phyloP scores from a whole-genome alignment of 2,888 invertebrate species.

The Onchidella celtica region DNA sequence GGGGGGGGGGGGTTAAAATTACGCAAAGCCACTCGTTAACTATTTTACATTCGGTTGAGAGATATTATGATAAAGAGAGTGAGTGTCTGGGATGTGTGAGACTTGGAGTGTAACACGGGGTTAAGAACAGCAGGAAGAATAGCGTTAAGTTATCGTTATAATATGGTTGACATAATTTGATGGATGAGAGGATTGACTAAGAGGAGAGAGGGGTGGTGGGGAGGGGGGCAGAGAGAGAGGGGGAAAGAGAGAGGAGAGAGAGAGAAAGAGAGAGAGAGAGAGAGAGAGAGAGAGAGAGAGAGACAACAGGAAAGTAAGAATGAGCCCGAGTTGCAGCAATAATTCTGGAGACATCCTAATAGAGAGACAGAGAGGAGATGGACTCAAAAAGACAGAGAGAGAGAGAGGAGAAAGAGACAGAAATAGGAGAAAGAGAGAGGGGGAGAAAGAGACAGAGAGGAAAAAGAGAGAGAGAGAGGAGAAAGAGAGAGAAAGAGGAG shows the following conservation, averaged over 20 bases:
- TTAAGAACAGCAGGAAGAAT: not conserved
- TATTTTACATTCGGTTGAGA: too few species aligned
- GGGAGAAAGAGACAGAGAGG: not conserved
- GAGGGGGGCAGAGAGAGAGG: not conserved
- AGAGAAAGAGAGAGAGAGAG: not conserved
- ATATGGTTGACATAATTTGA: too few species aligned
- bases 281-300: not conserved
- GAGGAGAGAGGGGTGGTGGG: not conserved
- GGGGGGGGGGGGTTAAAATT: too few species aligned
- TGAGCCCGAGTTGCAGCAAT: not conserved
- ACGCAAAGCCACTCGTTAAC: too few species aligned
- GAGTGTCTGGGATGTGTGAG: too few species aligned
- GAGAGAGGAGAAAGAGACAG: not conserved
- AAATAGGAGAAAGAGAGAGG: not conserved
- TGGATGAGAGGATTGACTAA: not conserved
- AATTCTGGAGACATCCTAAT: too few species aligned
- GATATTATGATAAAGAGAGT: not conserved
- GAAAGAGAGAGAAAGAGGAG: too few species aligned
- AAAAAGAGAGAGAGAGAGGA: too few species aligned
- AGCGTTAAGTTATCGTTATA: too few species aligned
- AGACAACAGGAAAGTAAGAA: not conserved
- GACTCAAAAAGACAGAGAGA: not conserved
- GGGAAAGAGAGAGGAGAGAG: not conserved
- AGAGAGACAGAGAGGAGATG: not conserved
- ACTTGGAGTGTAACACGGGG: not conserved